Conservation (phyloP, 2,888 invertebrate species). For the Allophyes oxyacanthae region DNA sequence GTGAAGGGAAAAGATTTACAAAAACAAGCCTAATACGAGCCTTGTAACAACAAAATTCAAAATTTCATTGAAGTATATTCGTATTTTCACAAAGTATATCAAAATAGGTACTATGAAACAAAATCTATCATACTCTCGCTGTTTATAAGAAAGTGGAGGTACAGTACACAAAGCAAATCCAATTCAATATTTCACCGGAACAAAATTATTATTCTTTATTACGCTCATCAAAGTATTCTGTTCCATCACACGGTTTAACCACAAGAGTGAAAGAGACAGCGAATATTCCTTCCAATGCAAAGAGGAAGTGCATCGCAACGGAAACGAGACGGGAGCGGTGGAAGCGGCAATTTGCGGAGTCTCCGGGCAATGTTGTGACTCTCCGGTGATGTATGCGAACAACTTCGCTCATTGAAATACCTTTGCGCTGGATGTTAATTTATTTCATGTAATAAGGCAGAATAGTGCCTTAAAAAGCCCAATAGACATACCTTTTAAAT, state of each 20-base stretch:
- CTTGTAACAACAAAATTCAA: no score
- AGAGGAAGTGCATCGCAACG: slow-evolving; percentile 63
- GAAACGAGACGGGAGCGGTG: slow-evolving; percentile 61
- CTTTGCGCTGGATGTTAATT: slow-evolving; percentile 68
- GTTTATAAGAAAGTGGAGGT: neutral
- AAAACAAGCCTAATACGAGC: no score
- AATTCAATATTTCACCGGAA: slow-evolving; percentile 48
- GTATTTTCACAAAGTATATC: no score
- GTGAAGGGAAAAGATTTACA: no score
- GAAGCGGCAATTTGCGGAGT: slow-evolving; percentile 59
- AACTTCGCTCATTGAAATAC: slow-evolving; percentile 70
- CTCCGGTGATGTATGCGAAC: slow-evolving; percentile 64
- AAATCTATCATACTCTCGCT: no score
- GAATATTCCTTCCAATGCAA: slow-evolving; percentile 50
- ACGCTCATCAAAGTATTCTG: slow-evolving; percentile 43
- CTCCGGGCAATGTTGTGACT: slow-evolving; percentile 58
- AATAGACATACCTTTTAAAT: slow-evolving; percentile 59
- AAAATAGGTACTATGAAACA: no score
- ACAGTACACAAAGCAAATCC: slow-evolving; percentile 37
- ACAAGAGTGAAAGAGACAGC: slow-evolving; percentile 47
- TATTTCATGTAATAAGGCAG: slow-evolving; percentile 67
- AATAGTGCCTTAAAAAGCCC: slow-evolving; percentile 55
- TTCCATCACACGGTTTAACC: slow-evolving; percentile 29
- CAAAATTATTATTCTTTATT: slow-evolving; percentile 50
- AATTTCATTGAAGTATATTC: no score